Base-by-base conservation (phyloP, 2,888 invertebrate species). In the Caradrina clavipalpis region DNA sequence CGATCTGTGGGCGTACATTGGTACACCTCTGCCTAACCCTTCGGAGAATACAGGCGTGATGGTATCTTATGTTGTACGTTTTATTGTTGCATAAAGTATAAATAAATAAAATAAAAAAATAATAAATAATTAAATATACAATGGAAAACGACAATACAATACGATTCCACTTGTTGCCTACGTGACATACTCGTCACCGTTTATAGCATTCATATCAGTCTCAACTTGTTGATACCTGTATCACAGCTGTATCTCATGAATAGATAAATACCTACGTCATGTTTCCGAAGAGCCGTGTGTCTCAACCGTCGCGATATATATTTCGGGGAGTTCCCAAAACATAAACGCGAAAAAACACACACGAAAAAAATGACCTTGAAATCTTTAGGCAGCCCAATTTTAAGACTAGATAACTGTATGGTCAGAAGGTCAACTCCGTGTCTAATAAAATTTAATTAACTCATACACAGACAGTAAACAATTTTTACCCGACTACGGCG, bases 351-450 rank as follows among this genome's bases (percentile, higher is more conserved):
- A 39, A 19, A 2, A 42, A 47, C n/a, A 42, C 39, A 49, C 35
- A 54, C 75, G n/a, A 69, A 78, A 72, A 73, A 65, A 56, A 31
- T n/a, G 55, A 73, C 80, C 71, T 74, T 77, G 76, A 58, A 50
- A 21, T 10, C 17, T 49, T 45, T 10, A 1, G 47, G 5, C 21
- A 39, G 11, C 42, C 11, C 21, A 8, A 58, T 49, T 57, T 39
- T n/a, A 49, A 22, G n/a, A 51, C 15, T 50, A 53, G 11, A 55
- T n/a, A 15, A 19, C 0, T n/a, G 35, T 2, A 50, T 19, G 3
- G 8, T 17, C 78, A 74, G 73, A 72, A 64, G 64, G 35, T 64
- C 39, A 2, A 13, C 21, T 47, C 35, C 17, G 19, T 17, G 0
- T 2, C 17, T 45, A 45, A 2, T 17, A 45, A 42, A 42, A 15